Evolutionary conservation across 2,888 invertebrate genomes (phyloP), one percentile per base, ranked within the genome.

Genomic region (Hyalella azteca): DNA sequence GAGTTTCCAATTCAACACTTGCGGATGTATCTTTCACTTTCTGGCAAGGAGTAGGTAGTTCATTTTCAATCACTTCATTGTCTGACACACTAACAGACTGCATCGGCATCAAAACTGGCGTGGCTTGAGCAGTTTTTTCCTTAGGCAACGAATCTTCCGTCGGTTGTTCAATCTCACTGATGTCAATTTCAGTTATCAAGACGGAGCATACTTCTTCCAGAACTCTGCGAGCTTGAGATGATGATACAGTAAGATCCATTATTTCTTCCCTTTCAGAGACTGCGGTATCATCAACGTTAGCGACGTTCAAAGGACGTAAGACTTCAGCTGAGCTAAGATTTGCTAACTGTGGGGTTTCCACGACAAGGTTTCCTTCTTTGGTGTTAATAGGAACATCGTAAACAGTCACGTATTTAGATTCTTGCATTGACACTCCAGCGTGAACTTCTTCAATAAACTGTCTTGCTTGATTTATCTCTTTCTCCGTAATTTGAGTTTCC

Each of bases 401-500:
- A 45, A 76, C 32, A 26, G 76, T 32, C 5, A 39, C 22, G 19
- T 32, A 32, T 19, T 22, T 48, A 1, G 36, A 41, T 49, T 48
- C 48, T 22, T 49, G 19, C 19, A 76, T 7, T 36, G 32, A 2
- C 15, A 50, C 45, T 11, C 50, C 76, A 26, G 76, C 76, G 26
- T 15, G 50, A 3, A n/a, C 76, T 26, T 41, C 40, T 3, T 45
- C 32, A 36, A 89, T 86, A 82, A 90, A 90, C 81, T 89, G 89
- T n/a, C 89, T 83, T 36, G 87, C 86, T 26, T 93, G 88, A 41
- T 89, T 87, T 39, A 89, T 90, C 88, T 94, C 94, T 84, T 90
- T 91, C 88, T 94, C 94, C 48, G 91, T 89, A 0, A 89, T 87
- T 86, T 92, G 91, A 0, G 91, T 91, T 87, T 93, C 91, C 78